These are phyloP conservation scores for Stegastes partitus DNA, from an alignment of 2,113 vertebrate species.

Conservation along the genomic window DNA sequence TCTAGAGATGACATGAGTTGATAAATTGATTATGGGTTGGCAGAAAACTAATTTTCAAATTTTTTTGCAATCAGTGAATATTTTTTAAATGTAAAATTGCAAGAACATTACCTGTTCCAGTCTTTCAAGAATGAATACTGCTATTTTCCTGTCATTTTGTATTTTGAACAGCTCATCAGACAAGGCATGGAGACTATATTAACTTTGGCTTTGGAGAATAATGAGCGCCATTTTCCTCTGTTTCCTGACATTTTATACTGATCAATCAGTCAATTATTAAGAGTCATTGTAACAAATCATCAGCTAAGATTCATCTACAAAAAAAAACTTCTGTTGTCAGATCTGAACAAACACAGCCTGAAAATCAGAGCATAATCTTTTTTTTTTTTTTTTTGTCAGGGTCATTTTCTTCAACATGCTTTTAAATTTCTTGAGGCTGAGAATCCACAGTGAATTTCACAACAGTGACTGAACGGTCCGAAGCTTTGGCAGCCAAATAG, in stretches of 20 bases:
- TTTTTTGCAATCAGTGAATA: too few relatives aligned
- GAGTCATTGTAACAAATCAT: too few relatives aligned
- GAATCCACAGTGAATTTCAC: conserved; percentile 21
- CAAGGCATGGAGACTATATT: not conserved
- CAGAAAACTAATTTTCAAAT: not conserved
- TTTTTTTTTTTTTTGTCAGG: not conserved
- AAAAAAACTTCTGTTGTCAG: not conserved
- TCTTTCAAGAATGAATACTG: not conserved
- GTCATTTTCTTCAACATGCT: conserved; percentile 8
- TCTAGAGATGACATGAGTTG: not conserved
- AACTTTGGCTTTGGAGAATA: not conserved
- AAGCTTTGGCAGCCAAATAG: conserved; percentile 13
- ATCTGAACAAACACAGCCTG: not conserved
- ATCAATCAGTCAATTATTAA: too few relatives aligned
- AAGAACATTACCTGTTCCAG: not conserved
- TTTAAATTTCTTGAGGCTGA: conserved; percentile 12
- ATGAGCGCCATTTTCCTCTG: not conserved
- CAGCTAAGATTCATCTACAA: too few relatives aligned
- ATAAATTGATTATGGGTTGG: not conserved
- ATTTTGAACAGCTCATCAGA: not conserved
- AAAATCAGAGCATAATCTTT: not conserved
- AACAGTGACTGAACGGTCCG: conserved; percentile 10
- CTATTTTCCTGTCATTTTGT: not conserved
- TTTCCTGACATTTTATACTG: not conserved
- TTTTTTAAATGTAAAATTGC: too few relatives aligned